phyloP scores from a whole-genome alignment of 2,888 invertebrate genomes.

The Sceliomorpha sp. region DNA sequence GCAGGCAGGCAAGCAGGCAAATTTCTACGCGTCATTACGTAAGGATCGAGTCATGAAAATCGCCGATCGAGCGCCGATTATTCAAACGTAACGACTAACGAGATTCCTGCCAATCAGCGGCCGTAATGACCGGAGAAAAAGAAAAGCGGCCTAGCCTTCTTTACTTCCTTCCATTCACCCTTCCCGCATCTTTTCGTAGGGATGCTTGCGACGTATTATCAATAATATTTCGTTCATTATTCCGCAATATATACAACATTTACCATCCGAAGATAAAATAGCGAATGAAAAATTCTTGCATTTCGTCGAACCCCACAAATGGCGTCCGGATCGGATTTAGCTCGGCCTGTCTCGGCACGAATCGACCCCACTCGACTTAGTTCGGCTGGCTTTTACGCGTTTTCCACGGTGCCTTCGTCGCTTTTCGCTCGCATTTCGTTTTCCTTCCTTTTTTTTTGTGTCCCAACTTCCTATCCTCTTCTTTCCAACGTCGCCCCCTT shows the following conservation, averaged over 20 bases:
- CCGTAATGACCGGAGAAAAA: constrained; percentile 66
- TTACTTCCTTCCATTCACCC: constrained; percentile 13
- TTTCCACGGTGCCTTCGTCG: constrained; percentile 52
- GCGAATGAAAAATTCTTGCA: no score
- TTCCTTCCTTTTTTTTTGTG: constrained; percentile 53
- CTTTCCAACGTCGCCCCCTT: constrained; percentile 32
- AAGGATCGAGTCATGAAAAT: constrained; percentile 77
- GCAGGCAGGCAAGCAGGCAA: constrained; percentile 54
- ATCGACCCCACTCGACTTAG: constrained; percentile 3
- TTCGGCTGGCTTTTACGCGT: constrained; percentile 49
- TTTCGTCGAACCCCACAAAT: no score
- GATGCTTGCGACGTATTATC: constrained; percentile 19
- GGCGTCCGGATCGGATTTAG: no score
- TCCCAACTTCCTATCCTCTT: constrained; percentile 47
- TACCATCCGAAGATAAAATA: no score
- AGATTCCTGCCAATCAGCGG: constrained; percentile 76
- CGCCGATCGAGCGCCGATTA: constrained; percentile 74
- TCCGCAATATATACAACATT: no score
- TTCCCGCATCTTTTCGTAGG: constrained; percentile 11
- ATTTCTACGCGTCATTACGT: constrained; percentile 77
- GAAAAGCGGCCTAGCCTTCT: constrained; percentile 19
- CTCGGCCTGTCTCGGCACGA: no score
- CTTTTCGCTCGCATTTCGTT: constrained; percentile 46
- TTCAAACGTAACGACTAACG: constrained; percentile 78
- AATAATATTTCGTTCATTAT: no score